Base-by-base conservation (phyloP, 1,140 invertebrate species). In the Steinernema khuongi region DNA sequence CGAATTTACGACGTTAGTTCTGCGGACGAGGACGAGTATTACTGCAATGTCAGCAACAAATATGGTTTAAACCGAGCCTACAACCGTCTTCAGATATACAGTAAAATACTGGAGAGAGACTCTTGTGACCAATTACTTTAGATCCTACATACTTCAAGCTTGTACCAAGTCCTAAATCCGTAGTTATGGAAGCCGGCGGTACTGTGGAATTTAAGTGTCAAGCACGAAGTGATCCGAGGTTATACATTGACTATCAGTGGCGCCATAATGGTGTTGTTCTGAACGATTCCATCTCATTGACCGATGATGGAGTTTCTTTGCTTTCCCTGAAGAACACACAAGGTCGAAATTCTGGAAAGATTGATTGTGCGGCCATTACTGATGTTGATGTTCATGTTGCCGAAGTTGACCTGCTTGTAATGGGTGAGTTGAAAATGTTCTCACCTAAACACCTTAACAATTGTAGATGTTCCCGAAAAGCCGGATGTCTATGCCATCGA, bases 311-410 rank as follows among this genome's bases (percentile, higher is more conserved):
- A 14, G 50, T 60, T 26, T 60, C 50, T 4, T n/a, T 60, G 4
- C 50, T 60, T 11, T 17, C 50, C 7, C 96, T 99, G 70, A 91
- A 92, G 4, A 94, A 96, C 86, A 95, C 94, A 17, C 92, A 91
- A 29, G 94, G 96, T 86, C 86, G 95, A 69, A 94, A 97, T 87
- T 96, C 96, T 11, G 95, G 94, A 17, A 90, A 90, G 66, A 98
- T 98, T 82, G 97, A 94, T 0, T 99, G 96, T 87, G 90, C 95
- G n/a, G 96, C 95, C 0, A 89, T 88, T 44, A 98, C 96, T 1
- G 90, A 91, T 1, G 87, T 97, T 22, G 96, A 98, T 85, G 89
- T 91, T 79, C 91, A 91, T 0, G 89, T 88, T 2, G 92, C 93
- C 0, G 89, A 90, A 77, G 94, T 83, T 4, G 43, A 80, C 14